phyloP scores from a whole-genome alignment of 2,888 invertebrate species.

The Limenitis camilla region DNA sequence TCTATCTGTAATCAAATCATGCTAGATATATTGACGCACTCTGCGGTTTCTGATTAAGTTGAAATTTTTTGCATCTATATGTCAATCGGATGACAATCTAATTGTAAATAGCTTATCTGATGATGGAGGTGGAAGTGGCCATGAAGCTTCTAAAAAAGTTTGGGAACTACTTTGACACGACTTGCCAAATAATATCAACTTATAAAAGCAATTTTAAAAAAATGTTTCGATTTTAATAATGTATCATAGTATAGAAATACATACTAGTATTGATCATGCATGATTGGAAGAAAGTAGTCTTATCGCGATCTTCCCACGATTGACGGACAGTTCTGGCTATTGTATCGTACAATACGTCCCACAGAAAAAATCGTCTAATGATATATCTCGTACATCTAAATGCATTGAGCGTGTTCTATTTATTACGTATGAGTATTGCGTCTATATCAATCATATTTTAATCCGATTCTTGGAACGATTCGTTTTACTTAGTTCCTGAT shows the following conservation, averaged over 20 bases:
- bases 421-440: conserved; percentile 10
- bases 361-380: conserved; percentile 11
- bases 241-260: not conserved
- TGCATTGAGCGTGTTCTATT: conserved; percentile 14
- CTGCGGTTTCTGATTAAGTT: too few species aligned
- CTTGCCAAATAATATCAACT: too few species aligned
- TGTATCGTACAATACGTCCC: conserved; percentile 13
- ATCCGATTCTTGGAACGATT: not conserved
- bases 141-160: too few species aligned
- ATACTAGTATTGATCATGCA: conserved; percentile 62
- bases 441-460: conserved; percentile 9
- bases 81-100: too few species aligned
- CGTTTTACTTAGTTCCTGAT: not conserved
- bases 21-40: too few species aligned
- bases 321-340: conserved; percentile 36
- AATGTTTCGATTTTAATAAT: too few species aligned
- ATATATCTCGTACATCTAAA: conserved; percentile 18
- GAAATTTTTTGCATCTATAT: too few species aligned
- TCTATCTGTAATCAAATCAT: too few species aligned
- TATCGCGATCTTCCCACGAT: conserved; percentile 64
- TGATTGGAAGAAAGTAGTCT: conserved; percentile 62
- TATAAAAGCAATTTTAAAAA: too few species aligned
- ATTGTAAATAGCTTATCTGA: too few species aligned
- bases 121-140: too few species aligned
- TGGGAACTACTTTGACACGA: too few species aligned